phyloP scores from a whole-genome alignment of 2,888 invertebrate genomes.

The Gryllus longicercus region DNA sequence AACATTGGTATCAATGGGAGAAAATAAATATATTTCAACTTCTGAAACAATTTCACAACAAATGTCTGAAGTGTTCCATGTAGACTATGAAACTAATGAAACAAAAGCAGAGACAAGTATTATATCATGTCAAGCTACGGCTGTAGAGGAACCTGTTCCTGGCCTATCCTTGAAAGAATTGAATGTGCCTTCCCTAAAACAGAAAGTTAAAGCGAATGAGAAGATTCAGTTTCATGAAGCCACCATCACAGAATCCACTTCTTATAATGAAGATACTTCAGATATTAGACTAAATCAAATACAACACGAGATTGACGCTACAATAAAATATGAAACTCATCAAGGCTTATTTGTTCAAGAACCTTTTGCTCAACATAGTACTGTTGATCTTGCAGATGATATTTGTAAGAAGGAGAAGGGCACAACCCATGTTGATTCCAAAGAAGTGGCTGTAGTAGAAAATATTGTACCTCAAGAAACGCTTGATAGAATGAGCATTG shows the following conservation, averaged over 20 bases:
- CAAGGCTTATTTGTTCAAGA: slow-evolving; percentile 32
- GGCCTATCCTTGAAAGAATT: slow-evolving; percentile 4
- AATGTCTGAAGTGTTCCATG: slow-evolving; percentile 26
- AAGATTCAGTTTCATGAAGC: neutral
- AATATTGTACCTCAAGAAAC: too few relatives aligned
- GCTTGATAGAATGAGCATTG: too few relatives aligned
- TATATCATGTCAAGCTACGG: slow-evolving; percentile 28
- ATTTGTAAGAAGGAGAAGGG: too few relatives aligned
- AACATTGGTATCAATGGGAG: too few relatives aligned
- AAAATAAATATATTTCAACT: slow-evolving; percentile 12
- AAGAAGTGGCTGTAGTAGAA: too few relatives aligned
- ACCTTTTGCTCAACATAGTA: slow-evolving; percentile 37
- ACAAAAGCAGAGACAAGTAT: slow-evolving; percentile 31
- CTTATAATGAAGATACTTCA: slow-evolving; percentile 22
- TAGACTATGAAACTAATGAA: slow-evolving; percentile 28
- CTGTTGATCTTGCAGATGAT: too few relatives aligned
- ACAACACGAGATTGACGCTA: slow-evolving; percentile 20
- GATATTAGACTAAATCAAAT: neutral
- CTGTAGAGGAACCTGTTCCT: slow-evolving; percentile 30
- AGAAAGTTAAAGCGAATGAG: slow-evolving; percentile 9
- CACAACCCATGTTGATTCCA: too few relatives aligned
- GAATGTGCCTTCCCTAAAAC: neutral
- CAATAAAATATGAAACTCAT: slow-evolving; percentile 26
- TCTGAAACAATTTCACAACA: slow-evolving; percentile 35
- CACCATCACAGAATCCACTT: slow-evolving; percentile 23